phyloP scores from a whole-genome alignment of 2,797 vertebrate genomes.

The Phoebastria nigripes region DNA sequence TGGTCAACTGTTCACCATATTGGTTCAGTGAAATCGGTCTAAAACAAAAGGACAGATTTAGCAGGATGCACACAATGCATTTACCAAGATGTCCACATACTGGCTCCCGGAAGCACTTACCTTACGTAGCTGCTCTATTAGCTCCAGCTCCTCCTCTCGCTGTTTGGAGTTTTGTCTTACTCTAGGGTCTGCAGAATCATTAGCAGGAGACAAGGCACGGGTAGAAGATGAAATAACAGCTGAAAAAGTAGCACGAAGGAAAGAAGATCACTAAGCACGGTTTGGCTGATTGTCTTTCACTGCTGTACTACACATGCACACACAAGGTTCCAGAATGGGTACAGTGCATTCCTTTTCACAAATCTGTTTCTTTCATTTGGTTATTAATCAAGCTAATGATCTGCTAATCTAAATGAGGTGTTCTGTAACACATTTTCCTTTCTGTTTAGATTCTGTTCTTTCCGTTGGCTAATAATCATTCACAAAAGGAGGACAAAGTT shows the following conservation, averaged over 20 bases:
- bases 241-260: constrained; percentile 6
- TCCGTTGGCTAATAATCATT: background rate
- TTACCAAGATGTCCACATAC: rapidly evolving
- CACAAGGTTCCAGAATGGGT: background rate
- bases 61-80: background rate
- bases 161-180: constrained; percentile 69
- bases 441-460: background rate
- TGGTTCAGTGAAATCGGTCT: background rate
- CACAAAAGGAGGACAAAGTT: background rate
- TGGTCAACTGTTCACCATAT: rapidly evolving
- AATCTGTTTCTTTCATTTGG: background rate
- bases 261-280: background rate
- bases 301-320: background rate
- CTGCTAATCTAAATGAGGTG: background rate
- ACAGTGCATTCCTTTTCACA: background rate
- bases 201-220: constrained; percentile 46
- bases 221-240: constrained; percentile 56
- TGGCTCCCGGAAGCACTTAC: constrained; percentile 58
- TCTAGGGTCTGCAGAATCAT: constrained; percentile 52
- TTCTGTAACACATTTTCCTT: background rate
- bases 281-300: background rate
- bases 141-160: constrained; percentile 82
- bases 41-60: background rate
- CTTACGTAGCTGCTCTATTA: constrained; percentile 91
- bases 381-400: background rate